Evolutionary conservation across 2,888 invertebrate genomes (phyloP).

Genomic region (Macrosiphum euphorbiae): DNA sequence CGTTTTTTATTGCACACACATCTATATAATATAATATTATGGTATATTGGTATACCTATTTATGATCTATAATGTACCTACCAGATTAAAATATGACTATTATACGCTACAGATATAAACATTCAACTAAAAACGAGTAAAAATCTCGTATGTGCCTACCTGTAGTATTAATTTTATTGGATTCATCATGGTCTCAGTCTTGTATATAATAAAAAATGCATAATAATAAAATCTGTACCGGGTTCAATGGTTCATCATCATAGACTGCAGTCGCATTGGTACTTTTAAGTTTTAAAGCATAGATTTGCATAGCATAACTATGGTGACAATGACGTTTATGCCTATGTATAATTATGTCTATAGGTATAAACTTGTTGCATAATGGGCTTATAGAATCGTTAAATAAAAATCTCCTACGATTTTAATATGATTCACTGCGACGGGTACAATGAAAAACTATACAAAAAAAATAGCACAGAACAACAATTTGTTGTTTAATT

Average conservation of each 20-base stretch:
- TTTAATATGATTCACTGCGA: constrained; percentile 22
- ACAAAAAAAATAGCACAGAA: not conserved
- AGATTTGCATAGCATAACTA: too few relatives aligned
- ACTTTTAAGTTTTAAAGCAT: not conserved
- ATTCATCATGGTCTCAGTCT: not conserved
- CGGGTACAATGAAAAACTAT: constrained; percentile 25
- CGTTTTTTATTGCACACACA: not conserved
- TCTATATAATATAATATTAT: not conserved
- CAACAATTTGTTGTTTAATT: constrained; percentile 37
- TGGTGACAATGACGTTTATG: not conserved
- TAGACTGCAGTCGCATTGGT: not conserved
- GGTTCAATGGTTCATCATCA: not conserved
- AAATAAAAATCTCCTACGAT: constrained; percentile 36
- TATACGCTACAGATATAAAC: not conserved
- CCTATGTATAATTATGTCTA: not conserved
- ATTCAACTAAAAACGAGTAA: not conserved
- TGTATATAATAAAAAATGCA: not conserved
- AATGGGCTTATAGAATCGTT: not conserved
- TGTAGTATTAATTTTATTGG: not conserved
- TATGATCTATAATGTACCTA: not conserved
- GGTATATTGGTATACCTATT: not conserved
- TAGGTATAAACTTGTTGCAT: not conserved
- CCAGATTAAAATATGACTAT: not conserved
- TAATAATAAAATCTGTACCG: constrained; percentile 7
- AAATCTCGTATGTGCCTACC: not conserved